Evolutionary conservation across 2,797 vertebrate species (phyloP).

Genomic region (Chelidonichthys spinosus): DNA sequence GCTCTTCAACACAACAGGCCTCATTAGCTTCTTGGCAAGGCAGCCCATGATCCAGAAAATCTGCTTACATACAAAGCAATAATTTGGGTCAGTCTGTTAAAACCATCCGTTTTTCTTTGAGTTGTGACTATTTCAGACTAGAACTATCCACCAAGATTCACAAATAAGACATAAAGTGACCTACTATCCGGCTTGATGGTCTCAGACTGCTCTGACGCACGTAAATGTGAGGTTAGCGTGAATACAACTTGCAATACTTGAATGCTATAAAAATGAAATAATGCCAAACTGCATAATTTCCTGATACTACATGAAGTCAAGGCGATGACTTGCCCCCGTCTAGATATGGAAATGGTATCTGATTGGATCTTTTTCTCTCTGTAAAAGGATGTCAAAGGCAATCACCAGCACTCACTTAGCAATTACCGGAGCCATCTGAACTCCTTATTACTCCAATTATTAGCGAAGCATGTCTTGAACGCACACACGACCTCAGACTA

Average conservation of each 20-base stretch:
- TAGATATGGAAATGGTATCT: conserved; percentile 25
- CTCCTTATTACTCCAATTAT: conserved; percentile 84
- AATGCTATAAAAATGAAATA: not conserved
- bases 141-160: not conserved
- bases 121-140: not conserved
- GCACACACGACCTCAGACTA: conserved; percentile 69
- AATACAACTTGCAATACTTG: not conserved
- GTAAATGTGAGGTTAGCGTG: not conserved
- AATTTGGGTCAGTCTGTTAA: conserved; percentile 55
- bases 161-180: not conserved
- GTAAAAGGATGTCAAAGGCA: conserved; percentile 58
- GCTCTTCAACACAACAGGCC: conserved; percentile 52
- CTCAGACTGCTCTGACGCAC: not conserved
- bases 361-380: conserved; percentile 46
- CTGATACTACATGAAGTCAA: conserved; percentile 14
- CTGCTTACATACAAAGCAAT: conserved; percentile 54
- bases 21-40: conserved; percentile 62
- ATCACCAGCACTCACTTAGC: conserved; percentile 58
- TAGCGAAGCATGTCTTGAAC: conserved; percentile 73
- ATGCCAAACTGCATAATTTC: not conserved
- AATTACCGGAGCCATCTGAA: conserved; percentile 70
- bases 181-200: not conserved
- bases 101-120: conserved; percentile 19
- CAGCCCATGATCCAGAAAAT: conserved; percentile 58
- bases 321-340: conserved; percentile 23